Evolutionary conservation across 2,797 vertebrate species (phyloP).

Genomic region (Danio jaintianensis): DNA sequence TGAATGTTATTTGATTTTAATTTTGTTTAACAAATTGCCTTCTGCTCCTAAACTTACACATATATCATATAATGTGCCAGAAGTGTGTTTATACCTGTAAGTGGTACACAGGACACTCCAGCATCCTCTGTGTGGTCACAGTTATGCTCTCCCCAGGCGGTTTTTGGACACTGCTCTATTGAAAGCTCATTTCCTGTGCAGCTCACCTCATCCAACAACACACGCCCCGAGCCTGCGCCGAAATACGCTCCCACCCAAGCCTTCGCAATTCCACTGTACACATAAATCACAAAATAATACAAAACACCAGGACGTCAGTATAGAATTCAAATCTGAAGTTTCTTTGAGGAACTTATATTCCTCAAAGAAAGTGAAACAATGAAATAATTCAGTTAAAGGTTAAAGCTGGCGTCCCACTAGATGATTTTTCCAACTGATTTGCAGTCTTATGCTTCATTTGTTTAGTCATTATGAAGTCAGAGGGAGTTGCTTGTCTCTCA

Average conservation of each 20-base stretch:
- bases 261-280: constrained; percentile 85
- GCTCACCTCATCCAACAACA: constrained; percentile 90
- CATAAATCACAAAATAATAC: constrained; percentile 35
- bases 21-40: not conserved
- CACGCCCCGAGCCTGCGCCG: constrained; percentile 86
- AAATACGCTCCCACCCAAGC: constrained; percentile 89
- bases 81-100: constrained; percentile 80
- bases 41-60: not conserved
- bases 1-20: not conserved
- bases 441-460: not conserved
- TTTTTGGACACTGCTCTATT: constrained; percentile 91
- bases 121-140: constrained; percentile 94
- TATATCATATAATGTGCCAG: not conserved
- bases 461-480: constrained; percentile 10
- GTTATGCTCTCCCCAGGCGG: constrained; percentile 91
- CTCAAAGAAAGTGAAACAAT: not conserved
- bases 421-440: not conserved
- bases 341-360: too few relatives aligned
- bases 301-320: not conserved
- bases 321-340: not conserved
- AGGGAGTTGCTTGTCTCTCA: not conserved
- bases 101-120: constrained; percentile 89
- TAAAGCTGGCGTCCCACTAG: not conserved
- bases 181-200: constrained; percentile 97
- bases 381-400: not conserved